Conservation (phyloP, 2,113 vertebrate species). For the Etheostoma cragini region DNA sequence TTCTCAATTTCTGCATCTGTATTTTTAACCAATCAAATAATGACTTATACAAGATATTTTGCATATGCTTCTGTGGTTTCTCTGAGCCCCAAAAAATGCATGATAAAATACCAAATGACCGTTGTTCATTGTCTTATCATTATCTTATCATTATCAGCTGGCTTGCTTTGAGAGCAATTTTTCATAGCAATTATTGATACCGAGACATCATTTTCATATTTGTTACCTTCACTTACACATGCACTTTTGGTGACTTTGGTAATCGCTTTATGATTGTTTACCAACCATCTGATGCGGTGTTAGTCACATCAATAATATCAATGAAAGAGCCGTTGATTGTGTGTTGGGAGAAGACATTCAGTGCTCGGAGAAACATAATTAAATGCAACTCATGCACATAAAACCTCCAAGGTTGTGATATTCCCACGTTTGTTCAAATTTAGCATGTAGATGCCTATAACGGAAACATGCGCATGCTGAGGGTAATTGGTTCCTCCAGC, state of each 20-base stretch:
- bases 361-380: constrained; percentile 48
- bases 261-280: not conserved
- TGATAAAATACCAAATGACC: not conserved
- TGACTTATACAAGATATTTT: not conserved
- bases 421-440: constrained; percentile 63
- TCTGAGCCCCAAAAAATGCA: not conserved
- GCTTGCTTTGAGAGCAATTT: not conserved
- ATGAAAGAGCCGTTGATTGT: constrained; percentile 5
- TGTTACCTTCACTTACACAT: not conserved
- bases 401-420: constrained; percentile 53
- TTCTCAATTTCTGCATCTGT: not conserved
- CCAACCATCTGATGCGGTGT: constrained; percentile 15
- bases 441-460: constrained; percentile 58
- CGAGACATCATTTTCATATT: constrained; percentile 2
- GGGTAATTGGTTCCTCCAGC: constrained; percentile 68
- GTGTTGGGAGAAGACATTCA: constrained; percentile 14
- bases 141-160: not conserved
- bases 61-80: not conserved
- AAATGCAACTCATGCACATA: constrained; percentile 32
- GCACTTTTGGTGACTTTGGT: constrained; percentile 1
- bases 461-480: constrained; percentile 45
- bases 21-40: not conserved
- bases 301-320: constrained; percentile 30
- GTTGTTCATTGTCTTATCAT: not conserved
- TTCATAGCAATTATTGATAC: not conserved